These are phyloP conservation scores for Chaunax sp. DNA, from an alignment of 2,797 vertebrate species.

Conservation along the genomic window DNA sequence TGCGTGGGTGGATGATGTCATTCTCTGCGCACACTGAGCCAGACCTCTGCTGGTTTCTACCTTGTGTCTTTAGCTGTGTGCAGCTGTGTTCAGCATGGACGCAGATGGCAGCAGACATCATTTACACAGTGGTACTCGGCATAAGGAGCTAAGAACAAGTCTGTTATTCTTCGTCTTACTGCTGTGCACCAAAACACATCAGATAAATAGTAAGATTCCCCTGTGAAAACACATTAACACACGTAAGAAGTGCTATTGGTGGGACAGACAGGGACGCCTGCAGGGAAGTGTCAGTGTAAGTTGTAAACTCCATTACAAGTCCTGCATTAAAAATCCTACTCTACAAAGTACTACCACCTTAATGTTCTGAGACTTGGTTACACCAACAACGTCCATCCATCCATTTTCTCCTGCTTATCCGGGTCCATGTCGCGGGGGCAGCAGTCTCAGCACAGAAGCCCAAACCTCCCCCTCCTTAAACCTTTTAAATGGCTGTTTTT, in stretches of 20 bases:
- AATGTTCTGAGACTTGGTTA: no score
- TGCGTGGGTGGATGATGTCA: conserved; percentile 17
- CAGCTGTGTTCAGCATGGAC: background rate
- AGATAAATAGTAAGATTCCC: background rate
- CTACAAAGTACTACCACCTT: no score
- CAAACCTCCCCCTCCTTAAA: no score
- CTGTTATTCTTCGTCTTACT: background rate
- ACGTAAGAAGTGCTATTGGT: background rate
- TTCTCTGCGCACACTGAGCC: background rate
- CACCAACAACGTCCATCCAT: no score
- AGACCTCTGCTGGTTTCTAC: conserved; percentile 1
- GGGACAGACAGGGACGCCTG: background rate
- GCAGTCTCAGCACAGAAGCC: no score
- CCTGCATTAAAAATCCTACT: no score
- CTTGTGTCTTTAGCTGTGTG: background rate
- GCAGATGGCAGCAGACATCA: background rate
- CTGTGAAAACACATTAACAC: conserved; percentile 12
- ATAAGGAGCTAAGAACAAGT: background rate
- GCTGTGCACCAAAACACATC: background rate
- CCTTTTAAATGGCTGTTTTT: no score
- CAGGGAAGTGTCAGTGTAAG: no score
- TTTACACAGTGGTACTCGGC: conserved; percentile 3
- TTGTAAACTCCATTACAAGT: no score
- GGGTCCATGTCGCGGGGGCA: no score
- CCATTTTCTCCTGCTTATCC: no score